A percentile compares a stretch with the other conserved stretches of the same genome.
Conservation (phyloP, 2,113 vertebrate species). For the Phrynosoma platyrhinos region DNA sequence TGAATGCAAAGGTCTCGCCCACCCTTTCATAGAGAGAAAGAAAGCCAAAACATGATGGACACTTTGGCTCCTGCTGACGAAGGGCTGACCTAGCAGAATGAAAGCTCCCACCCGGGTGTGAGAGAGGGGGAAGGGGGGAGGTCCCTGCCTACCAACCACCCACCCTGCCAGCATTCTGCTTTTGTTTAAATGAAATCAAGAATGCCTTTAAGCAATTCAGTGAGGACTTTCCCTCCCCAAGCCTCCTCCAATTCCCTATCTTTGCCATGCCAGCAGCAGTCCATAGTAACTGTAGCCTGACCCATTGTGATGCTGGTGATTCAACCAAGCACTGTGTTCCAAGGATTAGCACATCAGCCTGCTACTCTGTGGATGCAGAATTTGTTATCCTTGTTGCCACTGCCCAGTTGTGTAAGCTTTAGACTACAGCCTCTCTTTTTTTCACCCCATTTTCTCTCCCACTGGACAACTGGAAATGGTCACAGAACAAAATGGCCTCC, state of each 20-base stretch:
- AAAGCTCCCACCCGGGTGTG: conserved; percentile 64
- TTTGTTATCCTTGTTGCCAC: conserved; percentile 8
- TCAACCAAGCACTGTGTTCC: conserved; percentile 12
- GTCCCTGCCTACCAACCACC: conserved; percentile 62
- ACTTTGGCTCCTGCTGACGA: conserved; percentile 66
- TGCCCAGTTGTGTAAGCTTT: background rate
- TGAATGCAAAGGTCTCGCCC: conserved; percentile 75
- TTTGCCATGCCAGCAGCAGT: conserved; percentile 63
- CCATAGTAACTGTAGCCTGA: conserved; percentile 70
- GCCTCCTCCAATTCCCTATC: conserved; percentile 22
- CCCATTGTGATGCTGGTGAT: conserved; percentile 15
- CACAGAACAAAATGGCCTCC: background rate
- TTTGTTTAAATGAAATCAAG: conserved; percentile 75
- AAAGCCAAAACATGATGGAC: conserved; percentile 71
- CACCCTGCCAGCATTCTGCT: conserved; percentile 72
- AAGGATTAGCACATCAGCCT: conserved; percentile 12
- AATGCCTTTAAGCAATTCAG: conserved; percentile 68
- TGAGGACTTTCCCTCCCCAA: conserved; percentile 57
- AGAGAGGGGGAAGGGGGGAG: conserved; percentile 57
- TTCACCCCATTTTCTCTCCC: background rate
- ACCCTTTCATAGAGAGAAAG: conserved; percentile 65
- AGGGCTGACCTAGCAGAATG: conserved; percentile 69
- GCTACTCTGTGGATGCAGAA: background rate
- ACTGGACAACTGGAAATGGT: background rate
- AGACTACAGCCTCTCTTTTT: background rate